A percentile compares a stretch with the other conserved stretches of the same genome.
These are phyloP conservation scores for Gastracanthus pulcherrimus DNA, from an alignment of 2,888 invertebrate species.

Conservation along the genomic window DNA sequence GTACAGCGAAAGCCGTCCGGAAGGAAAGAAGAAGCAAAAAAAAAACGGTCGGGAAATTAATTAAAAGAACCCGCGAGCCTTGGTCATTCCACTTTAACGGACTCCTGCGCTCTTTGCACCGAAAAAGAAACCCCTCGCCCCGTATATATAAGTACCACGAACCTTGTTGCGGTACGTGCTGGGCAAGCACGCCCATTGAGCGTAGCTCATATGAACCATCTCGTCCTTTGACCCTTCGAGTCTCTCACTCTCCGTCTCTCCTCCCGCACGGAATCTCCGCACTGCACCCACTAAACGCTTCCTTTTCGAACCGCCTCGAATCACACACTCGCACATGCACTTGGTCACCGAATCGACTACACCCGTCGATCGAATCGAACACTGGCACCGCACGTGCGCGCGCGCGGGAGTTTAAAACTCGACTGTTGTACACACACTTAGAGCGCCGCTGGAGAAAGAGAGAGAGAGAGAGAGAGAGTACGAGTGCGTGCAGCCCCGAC, in stretches of 20 bases:
- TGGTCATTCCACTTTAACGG: background rate
- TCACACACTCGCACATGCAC: background rate
- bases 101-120: background rate
- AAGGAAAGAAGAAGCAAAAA: background rate
- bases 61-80: background rate
- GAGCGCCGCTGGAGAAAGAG: too few species aligned
- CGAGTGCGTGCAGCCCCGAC: background rate
- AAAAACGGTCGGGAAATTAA: conserved; percentile 11
- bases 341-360: background rate
- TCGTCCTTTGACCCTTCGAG: conserved; percentile 14
- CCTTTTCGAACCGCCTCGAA: background rate
- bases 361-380: background rate
- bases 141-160: conserved; percentile 56
- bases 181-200: conserved; percentile 76
- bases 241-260: background rate
- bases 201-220: conserved; percentile 77
- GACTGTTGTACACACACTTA: background rate
- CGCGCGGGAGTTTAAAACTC: background rate
- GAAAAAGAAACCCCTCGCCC: conserved; percentile 3
- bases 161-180: conserved; percentile 77
- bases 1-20: background rate
- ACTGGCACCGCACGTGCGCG: conserved; percentile 1
- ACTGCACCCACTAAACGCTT: background rate
- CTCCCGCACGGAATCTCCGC: background rate
- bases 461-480: background rate